Evolutionary conservation across 2,113 vertebrate genomes (phyloP), one percentile per base, ranked within the genome.

Genomic region (Thalassoma bifasciatum): DNA sequence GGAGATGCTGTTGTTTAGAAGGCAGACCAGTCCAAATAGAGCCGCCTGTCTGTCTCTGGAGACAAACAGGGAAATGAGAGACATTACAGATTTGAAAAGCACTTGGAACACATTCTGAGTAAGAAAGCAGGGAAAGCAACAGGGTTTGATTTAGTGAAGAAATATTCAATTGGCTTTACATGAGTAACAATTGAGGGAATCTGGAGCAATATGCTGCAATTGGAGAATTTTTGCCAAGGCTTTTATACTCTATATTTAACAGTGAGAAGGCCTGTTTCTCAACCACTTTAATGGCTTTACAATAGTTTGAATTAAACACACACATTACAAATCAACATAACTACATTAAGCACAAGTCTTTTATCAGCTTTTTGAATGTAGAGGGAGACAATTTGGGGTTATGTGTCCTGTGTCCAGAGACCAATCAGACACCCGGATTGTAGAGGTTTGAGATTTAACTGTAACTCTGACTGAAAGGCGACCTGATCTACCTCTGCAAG

Each of bases 41-140:
- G 79, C 82, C 77, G 86, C 87, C 88, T 80, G 87, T 86, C 88
- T 91, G 89, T 88, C 88, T 91, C 87, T 81, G 16, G 78, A 81
- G 79, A 86, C 81, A 86, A 84, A 87, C 75, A 63, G 80, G 51
- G 83, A 83, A 84, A 86, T 64, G 69, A 84, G 74, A 86, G 71
- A 77, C 83, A 69, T 59, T 47, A 8, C 16, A 49, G 70, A 73
- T 79, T 70, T 13, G 49, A 53, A 63, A 54, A 82, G 73, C 52
- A 80, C 72, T 68, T 60, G 51, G 72, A 77, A 72, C 51, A 66
- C 42, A 21, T 68, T 77, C 14, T 75, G 59, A 73, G 30, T 72
- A 2, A 71, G 66, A 65, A 73, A 77, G 44, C 58, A 68, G 63
- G 61, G 81, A 1, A 60, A 59, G 56, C 65, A 14, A 3, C 66